These are phyloP conservation scores for Pocillopora verrucosa DNA, from an alignment of 64 coral and sea anemone genomes.

Conservation along the genomic window DNA sequence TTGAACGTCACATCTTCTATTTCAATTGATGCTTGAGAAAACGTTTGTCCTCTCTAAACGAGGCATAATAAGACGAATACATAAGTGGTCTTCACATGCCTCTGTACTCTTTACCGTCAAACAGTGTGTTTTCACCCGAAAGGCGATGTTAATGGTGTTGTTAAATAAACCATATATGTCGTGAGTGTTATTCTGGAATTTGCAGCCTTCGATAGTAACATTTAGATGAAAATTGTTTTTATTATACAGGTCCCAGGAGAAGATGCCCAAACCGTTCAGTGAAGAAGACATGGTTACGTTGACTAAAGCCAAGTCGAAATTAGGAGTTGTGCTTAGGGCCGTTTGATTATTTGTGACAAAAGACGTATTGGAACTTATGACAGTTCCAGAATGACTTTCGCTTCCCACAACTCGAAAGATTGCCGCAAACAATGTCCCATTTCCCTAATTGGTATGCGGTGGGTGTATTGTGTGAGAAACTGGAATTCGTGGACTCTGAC, in stretches of 20 bases:
- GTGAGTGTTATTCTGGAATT: neutral
- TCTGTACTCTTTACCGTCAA: neutral
- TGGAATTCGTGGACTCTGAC: neutral
- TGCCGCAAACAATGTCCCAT: neutral
- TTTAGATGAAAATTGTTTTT: neutral
- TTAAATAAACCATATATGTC: neutral
- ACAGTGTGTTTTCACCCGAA: neutral
- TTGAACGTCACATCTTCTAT: neutral
- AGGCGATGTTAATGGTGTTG: neutral
- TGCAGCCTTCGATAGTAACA: neutral
- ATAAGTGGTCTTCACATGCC: neutral
- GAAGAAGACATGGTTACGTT: neutral
- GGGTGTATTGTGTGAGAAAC: constrained; percentile 1
- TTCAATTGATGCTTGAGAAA: neutral
- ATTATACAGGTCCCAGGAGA: neutral
- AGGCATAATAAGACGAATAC: neutral
- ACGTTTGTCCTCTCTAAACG: too few relatives aligned
- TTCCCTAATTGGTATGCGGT: neutral
- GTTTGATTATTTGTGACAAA: neutral
- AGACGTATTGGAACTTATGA: neutral
- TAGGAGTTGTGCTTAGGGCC: neutral
- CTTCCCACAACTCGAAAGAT: neutral
- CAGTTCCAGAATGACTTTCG: neutral
- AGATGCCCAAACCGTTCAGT: neutral
- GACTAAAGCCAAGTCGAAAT: neutral